Percentiles rank a stretch among this genome's conserved stretches.
Conservation (phyloP, 1,140 invertebrate genomes). For the Tetranychus urticae region DNA sequence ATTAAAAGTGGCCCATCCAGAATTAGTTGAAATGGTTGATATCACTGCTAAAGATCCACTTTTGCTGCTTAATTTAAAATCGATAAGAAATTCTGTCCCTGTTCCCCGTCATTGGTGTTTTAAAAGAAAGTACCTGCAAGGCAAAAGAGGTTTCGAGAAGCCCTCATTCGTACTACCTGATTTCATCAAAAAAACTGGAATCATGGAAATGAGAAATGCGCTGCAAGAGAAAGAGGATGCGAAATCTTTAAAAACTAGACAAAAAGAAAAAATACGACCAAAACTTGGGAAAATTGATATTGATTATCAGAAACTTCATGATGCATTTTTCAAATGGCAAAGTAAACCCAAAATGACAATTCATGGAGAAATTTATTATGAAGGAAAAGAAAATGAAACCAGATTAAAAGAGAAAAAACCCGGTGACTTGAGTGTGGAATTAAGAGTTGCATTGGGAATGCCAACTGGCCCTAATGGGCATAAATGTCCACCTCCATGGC, state of each 20-base stretch:
- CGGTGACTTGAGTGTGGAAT: slow-evolving; percentile 81
- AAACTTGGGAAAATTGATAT: slow-evolving; percentile 99
- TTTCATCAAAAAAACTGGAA: slow-evolving; percentile 95
- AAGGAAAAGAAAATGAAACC: slow-evolving; percentile 99
- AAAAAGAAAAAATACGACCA: slow-evolving; percentile 84
- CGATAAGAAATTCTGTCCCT: slow-evolving; percentile 77
- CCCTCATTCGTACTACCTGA: slow-evolving; percentile 93
- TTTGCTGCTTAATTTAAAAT: slow-evolving; percentile 75
- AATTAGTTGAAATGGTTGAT: slow-evolving; percentile 99
- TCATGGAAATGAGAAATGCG: slow-evolving; percentile 97
- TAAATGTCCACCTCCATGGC: slow-evolving; percentile 33
- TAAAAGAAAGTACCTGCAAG: slow-evolving; percentile 84
- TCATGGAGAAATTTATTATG: slow-evolving; percentile 97
- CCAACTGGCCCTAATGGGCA: slow-evolving; percentile 54
- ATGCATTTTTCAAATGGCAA: slow-evolving; percentile 99
- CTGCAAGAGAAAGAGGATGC: slow-evolving; percentile 94
- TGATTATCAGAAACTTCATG: slow-evolving; percentile 97
- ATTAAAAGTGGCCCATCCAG: slow-evolving; percentile 59
- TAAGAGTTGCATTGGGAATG: slow-evolving; percentile 91
- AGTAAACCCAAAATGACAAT: slow-evolving; percentile 97
- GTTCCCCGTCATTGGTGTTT: slow-evolving; percentile 99
- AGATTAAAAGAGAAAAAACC: slow-evolving; percentile 94
- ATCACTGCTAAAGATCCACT: slow-evolving; percentile 92
- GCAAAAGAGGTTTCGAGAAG: slow-evolving; percentile 96
- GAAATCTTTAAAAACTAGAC: slow-evolving; percentile 90